phyloP scores from a whole-genome alignment of 2,888 invertebrate genomes.

The Actias luna region DNA sequence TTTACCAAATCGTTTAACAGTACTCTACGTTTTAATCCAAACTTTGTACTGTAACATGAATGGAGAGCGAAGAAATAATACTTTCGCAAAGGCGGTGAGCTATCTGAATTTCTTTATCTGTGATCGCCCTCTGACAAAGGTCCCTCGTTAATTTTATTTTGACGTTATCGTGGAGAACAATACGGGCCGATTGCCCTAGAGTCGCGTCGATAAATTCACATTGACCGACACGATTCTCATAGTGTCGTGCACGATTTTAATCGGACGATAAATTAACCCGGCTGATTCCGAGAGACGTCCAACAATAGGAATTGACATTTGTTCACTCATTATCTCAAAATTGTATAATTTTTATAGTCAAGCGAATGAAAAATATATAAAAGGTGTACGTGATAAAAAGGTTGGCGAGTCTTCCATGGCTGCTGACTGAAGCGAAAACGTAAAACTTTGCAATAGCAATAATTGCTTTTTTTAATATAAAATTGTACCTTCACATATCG shows the following conservation, averaged over 20 bases:
- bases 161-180: slow-evolving; percentile 40
- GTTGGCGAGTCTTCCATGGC: too few species aligned
- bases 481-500: too few species aligned
- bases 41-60: not conserved
- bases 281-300: not conserved
- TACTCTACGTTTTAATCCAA: not conserved
- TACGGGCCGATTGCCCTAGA: slow-evolving; percentile 30
- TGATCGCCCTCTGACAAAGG: slow-evolving; percentile 9
- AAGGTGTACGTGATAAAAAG: too few species aligned
- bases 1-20: too few species aligned
- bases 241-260: not conserved
- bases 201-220: slow-evolving; percentile 21
- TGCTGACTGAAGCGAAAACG: too few species aligned
- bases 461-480: too few species aligned
- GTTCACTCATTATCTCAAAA: too few species aligned
- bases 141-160: slow-evolving; percentile 39
- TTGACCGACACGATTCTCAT: not conserved
- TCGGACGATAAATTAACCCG: not conserved
- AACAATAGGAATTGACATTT: too few species aligned
- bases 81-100: not conserved
- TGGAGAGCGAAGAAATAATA: not conserved
- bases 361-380: too few species aligned
- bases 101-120: not conserved
- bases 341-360: too few species aligned
- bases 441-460: too few species aligned